phyloP scores from a whole-genome alignment of 2,888 invertebrate genomes.

The Nymphalis c-album region DNA sequence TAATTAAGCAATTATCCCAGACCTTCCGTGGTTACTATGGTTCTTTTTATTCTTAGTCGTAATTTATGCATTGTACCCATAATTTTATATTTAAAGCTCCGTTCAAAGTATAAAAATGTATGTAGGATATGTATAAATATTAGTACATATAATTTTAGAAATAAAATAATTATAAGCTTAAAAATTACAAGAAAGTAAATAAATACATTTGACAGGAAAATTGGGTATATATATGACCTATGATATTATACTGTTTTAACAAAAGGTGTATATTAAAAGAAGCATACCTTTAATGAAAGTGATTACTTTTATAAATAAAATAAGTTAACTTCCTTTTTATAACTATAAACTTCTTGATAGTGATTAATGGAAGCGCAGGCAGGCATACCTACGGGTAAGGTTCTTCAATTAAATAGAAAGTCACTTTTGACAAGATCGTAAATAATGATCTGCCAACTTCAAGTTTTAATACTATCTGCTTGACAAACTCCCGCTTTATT shows the following conservation, averaged over 20 bases:
- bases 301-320: background rate
- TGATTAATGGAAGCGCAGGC: slow-evolving; percentile 21
- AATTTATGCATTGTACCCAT: background rate
- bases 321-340: slow-evolving; percentile 13
- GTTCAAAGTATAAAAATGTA: too few relatives aligned
- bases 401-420: slow-evolving; percentile 17
- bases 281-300: too few relatives aligned
- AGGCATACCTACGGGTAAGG: slow-evolving; percentile 19
- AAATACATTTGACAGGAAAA: too few relatives aligned
- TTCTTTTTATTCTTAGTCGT: background rate
- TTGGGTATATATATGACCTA: too few relatives aligned
- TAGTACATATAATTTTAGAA: too few relatives aligned
- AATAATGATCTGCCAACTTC: slow-evolving; percentile 16
- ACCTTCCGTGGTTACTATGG: background rate
- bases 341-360: slow-evolving; percentile 14
- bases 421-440: slow-evolving; percentile 17
- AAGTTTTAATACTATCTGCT: slow-evolving; percentile 5
- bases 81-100: too few relatives aligned
- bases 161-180: too few relatives aligned
- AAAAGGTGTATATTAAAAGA: too few relatives aligned
- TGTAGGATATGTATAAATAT: too few relatives aligned
- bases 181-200: too few relatives aligned
- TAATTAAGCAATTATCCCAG: slow-evolving; percentile 13
- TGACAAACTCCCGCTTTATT: slow-evolving; percentile 8
- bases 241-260: too few relatives aligned